Base-by-base conservation (phyloP, 2,888 invertebrate genomes). In the Chesias legatella region DNA sequence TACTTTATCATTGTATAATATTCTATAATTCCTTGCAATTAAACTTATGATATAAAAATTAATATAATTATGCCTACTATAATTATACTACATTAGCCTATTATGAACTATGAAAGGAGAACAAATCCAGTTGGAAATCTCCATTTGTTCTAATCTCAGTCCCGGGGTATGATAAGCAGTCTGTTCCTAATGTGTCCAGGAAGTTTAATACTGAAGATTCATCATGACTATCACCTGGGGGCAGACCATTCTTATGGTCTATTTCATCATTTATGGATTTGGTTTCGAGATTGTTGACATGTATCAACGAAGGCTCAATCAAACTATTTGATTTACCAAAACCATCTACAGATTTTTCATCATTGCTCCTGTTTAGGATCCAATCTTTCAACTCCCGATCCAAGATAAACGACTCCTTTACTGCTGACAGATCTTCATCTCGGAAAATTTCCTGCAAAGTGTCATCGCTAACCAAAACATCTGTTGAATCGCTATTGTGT, bases 71-170 rank as follows among this genome's bases (percentile, higher is more conserved):
- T 45, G 48, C 48, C 51, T 50, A 51, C 43, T 33, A 36, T n/a
- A n/a, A n/a, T 51, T 50, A 51, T 21, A 38, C 41, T 48, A 47
- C 29, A 34, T 49, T 42, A 48, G 53, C 24, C 46, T 47, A 48
- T 34, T 73, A 75, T 56, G 70, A 60, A 69, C 73, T 75, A 63
- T 74, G 70, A 74, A 83, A 84, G 44, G 82, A 73, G 63, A 84
- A 86, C 63, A 85, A 68, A 60, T 85, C 86, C 54, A 86, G 52
- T 47, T 83, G 80, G 55, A 84, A 84, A 58, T 86, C 85, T 52
- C 79, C 76, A 58, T 69, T 79, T 65, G 71, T 79, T 66, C 79
- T 80, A 64, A 78, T 77, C 53, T 81, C 81, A 70, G 81, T 75
- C 63, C 79, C 84, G 31, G 83, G 75, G 53, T 79, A 83, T 30